These are phyloP conservation scores for Conger conger DNA, from an alignment of 2,113 vertebrate genomes.

Conservation along the genomic window DNA sequence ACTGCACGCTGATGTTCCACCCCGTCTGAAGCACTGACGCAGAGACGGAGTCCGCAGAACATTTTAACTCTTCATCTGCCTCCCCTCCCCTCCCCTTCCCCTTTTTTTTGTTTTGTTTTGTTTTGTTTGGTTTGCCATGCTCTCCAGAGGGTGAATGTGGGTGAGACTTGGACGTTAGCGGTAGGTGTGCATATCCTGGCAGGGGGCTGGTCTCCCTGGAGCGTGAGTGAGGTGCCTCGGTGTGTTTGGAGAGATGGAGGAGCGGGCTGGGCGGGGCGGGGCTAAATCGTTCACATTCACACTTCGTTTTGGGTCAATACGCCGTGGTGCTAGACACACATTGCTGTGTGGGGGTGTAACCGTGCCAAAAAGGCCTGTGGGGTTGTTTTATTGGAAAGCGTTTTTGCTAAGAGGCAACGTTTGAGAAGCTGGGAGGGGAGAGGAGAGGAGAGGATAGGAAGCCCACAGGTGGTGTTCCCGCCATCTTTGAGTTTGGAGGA, in stretches of 20 bases:
- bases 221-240: conserved; percentile 25
- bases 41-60: conserved; percentile 21
- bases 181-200: background rate
- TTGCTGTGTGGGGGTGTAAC: conserved; percentile 22
- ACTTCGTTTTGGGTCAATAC: background rate
- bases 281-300: background rate
- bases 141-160: conserved; percentile 27
- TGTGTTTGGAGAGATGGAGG: conserved; percentile 11
- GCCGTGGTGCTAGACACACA: background rate
- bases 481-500: background rate
- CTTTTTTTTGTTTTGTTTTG: conserved; percentile 3
- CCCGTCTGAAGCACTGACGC: conserved; percentile 72
- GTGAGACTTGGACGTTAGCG: background rate
- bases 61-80: background rate
- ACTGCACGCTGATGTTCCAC: conserved; percentile 89
- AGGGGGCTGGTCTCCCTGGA: conserved; percentile 33
- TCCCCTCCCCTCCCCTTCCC: too few relatives aligned
- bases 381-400: background rate
- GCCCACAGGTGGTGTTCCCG: background rate
- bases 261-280: background rate
- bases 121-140: conserved; percentile 19
- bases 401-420: background rate
- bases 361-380: conserved; percentile 43
- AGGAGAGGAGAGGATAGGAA: too few relatives aligned
- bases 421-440: background rate